phyloP scores from a whole-genome alignment of 2,888 invertebrate genomes.

The Crossocerus cetratus region DNA sequence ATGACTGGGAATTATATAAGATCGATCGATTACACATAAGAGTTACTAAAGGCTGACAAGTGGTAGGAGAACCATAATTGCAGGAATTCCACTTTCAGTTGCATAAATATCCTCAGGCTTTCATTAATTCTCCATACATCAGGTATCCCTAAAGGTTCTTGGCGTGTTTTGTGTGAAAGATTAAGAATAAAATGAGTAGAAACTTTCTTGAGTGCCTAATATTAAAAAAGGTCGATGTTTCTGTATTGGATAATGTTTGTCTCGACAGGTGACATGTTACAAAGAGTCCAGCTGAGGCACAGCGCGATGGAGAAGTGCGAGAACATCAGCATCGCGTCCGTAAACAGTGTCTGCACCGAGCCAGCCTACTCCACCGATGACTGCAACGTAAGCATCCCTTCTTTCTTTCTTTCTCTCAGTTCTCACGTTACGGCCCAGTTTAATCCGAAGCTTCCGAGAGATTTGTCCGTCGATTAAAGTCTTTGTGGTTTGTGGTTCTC shows the following conservation, averaged over 20 bases:
- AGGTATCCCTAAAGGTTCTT: too few species aligned
- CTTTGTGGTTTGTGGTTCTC: slow-evolving; percentile 5
- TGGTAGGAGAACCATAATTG: too few species aligned
- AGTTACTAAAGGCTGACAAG: too few species aligned
- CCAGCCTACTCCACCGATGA: slow-evolving; percentile 88
- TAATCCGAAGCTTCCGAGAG: not conserved
- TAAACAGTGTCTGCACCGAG: slow-evolving; percentile 90
- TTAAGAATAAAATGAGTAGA: too few species aligned
- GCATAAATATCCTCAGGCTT: too few species aligned
- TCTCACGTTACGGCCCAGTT: not conserved
- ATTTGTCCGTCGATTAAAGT: slow-evolving; percentile 2
- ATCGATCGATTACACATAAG: too few species aligned
- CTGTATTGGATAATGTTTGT: not conserved
- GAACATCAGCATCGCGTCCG: slow-evolving; percentile 90
- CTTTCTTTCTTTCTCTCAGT: not conserved
- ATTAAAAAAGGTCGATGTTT: not conserved
- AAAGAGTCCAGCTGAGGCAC: slow-evolving; percentile 87
- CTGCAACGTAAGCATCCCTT: slow-evolving; percentile 85
- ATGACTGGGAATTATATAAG: too few species aligned
- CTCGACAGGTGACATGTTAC: slow-evolving; percentile 83
- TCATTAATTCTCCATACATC: too few species aligned
- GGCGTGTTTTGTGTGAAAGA: too few species aligned
- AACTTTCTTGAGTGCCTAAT: too few species aligned
- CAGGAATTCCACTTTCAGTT: too few species aligned
- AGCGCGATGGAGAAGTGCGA: slow-evolving; percentile 90